Percentiles rank a stretch among this genome's conserved stretches.
These are phyloP conservation scores for Napeogenes inachia DNA, from an alignment of 2,888 invertebrate genomes.

Conservation along the genomic window DNA sequence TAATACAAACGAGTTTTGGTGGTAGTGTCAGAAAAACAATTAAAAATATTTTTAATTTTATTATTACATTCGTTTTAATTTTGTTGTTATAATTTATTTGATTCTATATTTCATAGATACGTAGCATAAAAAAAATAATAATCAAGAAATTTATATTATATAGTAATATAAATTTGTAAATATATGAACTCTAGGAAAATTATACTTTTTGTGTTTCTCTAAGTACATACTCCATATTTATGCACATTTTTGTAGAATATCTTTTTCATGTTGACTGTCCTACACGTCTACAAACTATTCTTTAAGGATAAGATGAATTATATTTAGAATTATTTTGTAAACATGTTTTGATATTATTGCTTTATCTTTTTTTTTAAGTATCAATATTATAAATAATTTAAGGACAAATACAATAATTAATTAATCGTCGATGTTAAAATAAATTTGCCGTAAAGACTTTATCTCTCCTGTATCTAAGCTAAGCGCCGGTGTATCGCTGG, in stretches of 20 bases:
- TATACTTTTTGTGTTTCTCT: too few species aligned
- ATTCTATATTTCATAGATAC: too few species aligned
- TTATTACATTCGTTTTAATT: too few species aligned
- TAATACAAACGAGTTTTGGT: slow-evolving; percentile 53
- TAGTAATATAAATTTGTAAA: too few species aligned
- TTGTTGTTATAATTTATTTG: too few species aligned
- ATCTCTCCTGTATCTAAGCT: slow-evolving; percentile 24
- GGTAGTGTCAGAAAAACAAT: slow-evolving; percentile 48
- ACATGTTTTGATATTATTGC: slow-evolving; percentile 48
- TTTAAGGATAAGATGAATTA: slow-evolving; percentile 71
- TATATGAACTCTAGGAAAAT: too few species aligned
- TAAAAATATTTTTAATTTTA: slow-evolving; percentile 2
- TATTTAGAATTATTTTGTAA: slow-evolving; percentile 73
- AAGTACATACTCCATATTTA: too few species aligned
- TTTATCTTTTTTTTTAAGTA: slow-evolving; percentile 35
- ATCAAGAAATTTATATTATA: too few species aligned
- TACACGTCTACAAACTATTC: slow-evolving; percentile 54
- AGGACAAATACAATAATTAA: background rate
- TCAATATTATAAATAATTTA: background rate
- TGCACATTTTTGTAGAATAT: too few species aligned
- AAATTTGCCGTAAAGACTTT: slow-evolving; percentile 28
- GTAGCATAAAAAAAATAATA: too few species aligned
- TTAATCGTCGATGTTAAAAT: slow-evolving; percentile 10
- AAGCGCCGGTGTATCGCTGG: slow-evolving; percentile 25
- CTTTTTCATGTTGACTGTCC: slow-evolving; percentile 49